These are phyloP conservation scores for Pararge aegeria DNA, from an alignment of 1,140 invertebrate species.

Conservation along the genomic window DNA sequence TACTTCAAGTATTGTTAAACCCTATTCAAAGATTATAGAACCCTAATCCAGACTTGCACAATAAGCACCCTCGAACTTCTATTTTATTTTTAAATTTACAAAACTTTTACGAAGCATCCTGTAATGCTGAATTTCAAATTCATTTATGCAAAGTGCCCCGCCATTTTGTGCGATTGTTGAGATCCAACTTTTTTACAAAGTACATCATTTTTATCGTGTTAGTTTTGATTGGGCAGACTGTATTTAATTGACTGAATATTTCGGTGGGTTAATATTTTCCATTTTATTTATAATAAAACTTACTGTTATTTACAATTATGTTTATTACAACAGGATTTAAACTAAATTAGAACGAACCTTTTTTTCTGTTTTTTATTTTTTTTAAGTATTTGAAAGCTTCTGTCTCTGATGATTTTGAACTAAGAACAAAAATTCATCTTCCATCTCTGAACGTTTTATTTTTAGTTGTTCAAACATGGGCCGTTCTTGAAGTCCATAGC, in stretches of 20 bases:
- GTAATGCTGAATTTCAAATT: constrained; percentile 19
- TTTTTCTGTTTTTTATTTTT: no score
- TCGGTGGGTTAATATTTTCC: neutral
- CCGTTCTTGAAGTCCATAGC: no score
- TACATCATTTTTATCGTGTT: constrained; percentile 10
- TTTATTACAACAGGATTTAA: no score
- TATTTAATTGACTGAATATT: neutral
- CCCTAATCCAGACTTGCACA: neutral
- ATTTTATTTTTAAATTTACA: constrained; percentile 7
- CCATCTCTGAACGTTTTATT: no score
- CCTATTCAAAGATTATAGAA: constrained; percentile 5
- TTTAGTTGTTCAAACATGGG: no score
- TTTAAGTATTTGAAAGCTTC: no score
- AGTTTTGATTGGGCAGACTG: neutral
- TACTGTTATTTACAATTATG: no score
- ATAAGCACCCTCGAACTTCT: neutral
- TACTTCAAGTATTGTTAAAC: no score
- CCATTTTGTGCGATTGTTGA: constrained; percentile 18
- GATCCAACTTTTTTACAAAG: constrained; percentile 14
- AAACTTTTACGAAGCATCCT: constrained; percentile 16
- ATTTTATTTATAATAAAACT: no score
- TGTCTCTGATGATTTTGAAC: no score
- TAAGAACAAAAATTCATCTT: no score
- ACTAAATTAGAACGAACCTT: no score
- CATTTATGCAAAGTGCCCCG: constrained; percentile 22